A percentile compares a stretch with the other conserved stretches of the same genome.
Conservation (phyloP, 2,113 vertebrate genomes). For the Pristiophorus japonicus region DNA sequence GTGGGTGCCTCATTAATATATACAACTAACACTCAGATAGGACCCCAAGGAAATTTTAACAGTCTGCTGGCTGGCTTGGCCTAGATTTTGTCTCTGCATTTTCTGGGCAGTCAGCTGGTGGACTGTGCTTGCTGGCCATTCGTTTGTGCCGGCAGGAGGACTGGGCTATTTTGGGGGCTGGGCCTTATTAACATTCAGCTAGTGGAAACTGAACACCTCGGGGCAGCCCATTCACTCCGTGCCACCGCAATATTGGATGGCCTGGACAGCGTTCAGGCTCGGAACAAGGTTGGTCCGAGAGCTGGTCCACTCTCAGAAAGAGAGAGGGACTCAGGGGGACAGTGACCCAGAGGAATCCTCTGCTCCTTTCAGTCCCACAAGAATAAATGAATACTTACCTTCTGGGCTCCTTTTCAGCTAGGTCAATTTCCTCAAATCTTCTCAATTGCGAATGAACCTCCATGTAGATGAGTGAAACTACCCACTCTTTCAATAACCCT, state of each 20-base stretch:
- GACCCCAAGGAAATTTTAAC: not conserved
- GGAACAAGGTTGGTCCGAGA: not conserved
- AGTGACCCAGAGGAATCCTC: too few species aligned
- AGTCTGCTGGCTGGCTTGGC: not conserved
- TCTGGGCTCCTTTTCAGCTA: too few species aligned
- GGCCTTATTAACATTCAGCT: not conserved
- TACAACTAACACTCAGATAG: not conserved
- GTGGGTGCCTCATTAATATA: not conserved
- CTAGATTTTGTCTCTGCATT: not conserved
- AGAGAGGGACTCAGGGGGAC: too few species aligned
- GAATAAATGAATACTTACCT: too few species aligned
- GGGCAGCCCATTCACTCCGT: not conserved
- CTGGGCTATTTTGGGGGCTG: not conserved
- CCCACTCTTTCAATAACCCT: too few species aligned
- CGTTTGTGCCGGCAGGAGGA: not conserved
- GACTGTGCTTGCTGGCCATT: not conserved
- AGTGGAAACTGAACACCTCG: not conserved
- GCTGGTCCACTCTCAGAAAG: too few species aligned
- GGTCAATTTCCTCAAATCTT: too few species aligned
- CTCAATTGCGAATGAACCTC: too few species aligned
- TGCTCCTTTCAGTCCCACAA: too few species aligned
- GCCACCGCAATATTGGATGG: not conserved
- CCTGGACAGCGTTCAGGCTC: not conserved
- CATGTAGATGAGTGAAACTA: too few species aligned
- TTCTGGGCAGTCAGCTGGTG: not conserved